Evolutionary conservation across 1,140 invertebrate species (phyloP).

Genomic region (Heliconius hewitsoni): DNA sequence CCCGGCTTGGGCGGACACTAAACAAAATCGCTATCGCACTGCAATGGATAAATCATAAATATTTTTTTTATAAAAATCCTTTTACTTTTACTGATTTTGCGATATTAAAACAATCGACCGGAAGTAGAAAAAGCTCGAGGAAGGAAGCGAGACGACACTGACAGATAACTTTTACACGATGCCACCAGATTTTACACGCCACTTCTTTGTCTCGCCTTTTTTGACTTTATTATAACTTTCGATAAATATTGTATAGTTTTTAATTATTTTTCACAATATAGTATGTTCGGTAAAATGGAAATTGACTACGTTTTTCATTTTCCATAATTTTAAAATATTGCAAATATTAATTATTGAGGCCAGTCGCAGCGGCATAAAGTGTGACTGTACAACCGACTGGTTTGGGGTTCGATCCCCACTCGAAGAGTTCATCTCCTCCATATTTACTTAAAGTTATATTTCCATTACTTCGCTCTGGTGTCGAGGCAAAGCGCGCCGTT

Average conservation of each 20-base stretch:
- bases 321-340: too few relatives aligned
- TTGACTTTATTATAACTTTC: not conserved
- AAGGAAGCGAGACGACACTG: constrained; percentile 2
- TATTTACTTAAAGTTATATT: too few relatives aligned
- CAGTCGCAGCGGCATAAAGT: too few relatives aligned
- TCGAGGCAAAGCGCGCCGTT: too few relatives aligned
- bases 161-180: constrained; percentile 5
- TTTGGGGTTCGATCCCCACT: too few relatives aligned
- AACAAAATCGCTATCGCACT: not conserved
- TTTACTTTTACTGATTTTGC: not conserved
- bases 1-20: too few relatives aligned
- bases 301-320: too few relatives aligned
- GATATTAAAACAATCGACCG: constrained; percentile 3
- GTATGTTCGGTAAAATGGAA: too few relatives aligned
- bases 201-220: not conserved
- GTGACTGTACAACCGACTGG: too few relatives aligned
- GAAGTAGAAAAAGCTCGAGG: constrained; percentile 6
- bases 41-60: not conserved
- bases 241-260: not conserved
- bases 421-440: too few relatives aligned
- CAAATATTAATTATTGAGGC: too few relatives aligned
- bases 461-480: too few relatives aligned
- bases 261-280: not conserved
- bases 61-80: not conserved
- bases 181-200: constrained; percentile 3